phyloP scores from a whole-genome alignment of 2,888 invertebrate species.

The Trissonchulus latispiculum region DNA sequence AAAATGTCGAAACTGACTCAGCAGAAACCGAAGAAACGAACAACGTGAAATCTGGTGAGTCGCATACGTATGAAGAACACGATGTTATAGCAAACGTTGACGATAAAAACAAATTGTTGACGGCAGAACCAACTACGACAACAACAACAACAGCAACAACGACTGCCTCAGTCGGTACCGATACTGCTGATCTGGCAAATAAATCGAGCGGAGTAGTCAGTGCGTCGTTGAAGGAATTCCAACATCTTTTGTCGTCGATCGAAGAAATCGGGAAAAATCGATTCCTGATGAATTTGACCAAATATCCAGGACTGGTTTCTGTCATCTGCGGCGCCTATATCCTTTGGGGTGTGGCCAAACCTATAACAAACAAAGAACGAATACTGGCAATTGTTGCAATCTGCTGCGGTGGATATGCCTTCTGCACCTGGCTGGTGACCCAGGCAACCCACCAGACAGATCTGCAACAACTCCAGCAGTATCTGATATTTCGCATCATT shows the following conservation, averaged over 20 bases:
- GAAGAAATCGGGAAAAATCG: conserved; percentile 2
- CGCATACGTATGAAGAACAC: too few species aligned
- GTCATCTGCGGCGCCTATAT: conserved; percentile 16
- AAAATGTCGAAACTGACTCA: too few species aligned
- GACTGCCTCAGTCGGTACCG: not conserved
- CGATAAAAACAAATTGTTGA: too few species aligned
- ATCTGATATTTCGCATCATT: conserved; percentile 1
- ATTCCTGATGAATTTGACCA: conserved; percentile 12
- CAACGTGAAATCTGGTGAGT: too few species aligned
- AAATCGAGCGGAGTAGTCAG: too few species aligned
- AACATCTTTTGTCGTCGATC: too few species aligned
- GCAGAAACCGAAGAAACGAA: too few species aligned
- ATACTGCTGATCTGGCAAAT: not conserved
- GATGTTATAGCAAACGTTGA: too few species aligned
- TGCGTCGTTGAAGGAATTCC: too few species aligned
- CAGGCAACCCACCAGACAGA: not conserved
- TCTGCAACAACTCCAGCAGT: not conserved
- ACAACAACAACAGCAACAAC: too few species aligned
- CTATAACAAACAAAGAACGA: not conserved
- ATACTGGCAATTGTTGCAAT: conserved; percentile 4
- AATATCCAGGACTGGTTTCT: conserved; percentile 11
- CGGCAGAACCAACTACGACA: too few species aligned
- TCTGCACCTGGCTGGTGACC: not conserved
- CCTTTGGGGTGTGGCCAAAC: not conserved
- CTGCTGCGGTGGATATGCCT: conserved; percentile 9